Conservation (phyloP, 2,113 vertebrate species). For the Mustelus asterias region DNA sequence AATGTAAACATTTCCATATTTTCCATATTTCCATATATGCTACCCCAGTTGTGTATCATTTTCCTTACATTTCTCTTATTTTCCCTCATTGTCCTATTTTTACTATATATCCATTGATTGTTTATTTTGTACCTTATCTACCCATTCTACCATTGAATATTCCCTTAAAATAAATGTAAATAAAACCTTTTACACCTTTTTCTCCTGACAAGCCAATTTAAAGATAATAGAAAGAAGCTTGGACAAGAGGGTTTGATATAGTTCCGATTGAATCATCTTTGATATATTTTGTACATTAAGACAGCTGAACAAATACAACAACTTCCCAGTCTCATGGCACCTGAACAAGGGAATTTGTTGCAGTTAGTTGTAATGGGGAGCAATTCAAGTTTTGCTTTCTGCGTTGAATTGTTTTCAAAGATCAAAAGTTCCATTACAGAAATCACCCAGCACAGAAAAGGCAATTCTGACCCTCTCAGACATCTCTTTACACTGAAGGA, state of each 20-base stretch:
- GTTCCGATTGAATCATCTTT: background rate
- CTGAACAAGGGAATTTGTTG: background rate
- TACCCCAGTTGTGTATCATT: background rate
- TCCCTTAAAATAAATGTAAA: background rate
- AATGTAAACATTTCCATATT: background rate
- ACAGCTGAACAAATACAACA: background rate
- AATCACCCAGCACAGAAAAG: constrained; percentile 2
- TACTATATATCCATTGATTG: background rate
- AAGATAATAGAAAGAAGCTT: background rate
- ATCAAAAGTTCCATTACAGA: background rate
- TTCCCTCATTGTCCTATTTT: background rate
- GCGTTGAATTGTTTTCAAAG: background rate
- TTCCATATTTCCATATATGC: background rate
- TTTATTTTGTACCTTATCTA: background rate
- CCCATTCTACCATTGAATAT: background rate
- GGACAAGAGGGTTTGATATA: background rate
- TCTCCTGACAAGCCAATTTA: background rate
- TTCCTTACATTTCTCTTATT: background rate
- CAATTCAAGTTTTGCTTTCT: background rate
- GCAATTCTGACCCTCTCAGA: background rate
- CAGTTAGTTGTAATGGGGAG: background rate
- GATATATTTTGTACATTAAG: background rate
- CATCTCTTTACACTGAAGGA: background rate
- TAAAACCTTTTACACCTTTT: background rate
- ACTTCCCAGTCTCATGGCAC: background rate